Evolutionary conservation across 2,797 vertebrate species (phyloP).

Genomic region (Sternarchorhynchus goeldii): DNA sequence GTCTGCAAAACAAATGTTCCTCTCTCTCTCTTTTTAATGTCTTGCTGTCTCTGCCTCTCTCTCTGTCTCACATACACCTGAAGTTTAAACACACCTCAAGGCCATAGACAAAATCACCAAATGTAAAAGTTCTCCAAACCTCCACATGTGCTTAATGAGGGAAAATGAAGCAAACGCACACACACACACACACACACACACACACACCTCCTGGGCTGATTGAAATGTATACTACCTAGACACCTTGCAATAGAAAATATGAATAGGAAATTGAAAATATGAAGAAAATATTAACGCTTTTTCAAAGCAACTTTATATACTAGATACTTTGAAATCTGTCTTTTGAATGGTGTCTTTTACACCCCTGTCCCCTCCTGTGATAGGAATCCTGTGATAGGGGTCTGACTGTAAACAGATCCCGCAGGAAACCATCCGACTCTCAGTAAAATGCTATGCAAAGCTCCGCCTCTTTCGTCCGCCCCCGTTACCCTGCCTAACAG

Average conservation of each 20-base stretch:
- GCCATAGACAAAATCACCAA: background rate
- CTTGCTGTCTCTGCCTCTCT: constrained; percentile 1
- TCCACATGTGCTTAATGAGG: background rate
- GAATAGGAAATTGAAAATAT: background rate
- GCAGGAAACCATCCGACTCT: constrained; percentile 11
- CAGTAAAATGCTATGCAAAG: constrained; percentile 35
- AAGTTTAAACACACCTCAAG: constrained; percentile 19
- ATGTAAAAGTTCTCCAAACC: background rate
- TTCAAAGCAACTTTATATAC: constrained; percentile 20
- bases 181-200: background rate
- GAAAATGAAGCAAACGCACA: constrained; percentile 6
- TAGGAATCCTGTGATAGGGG: background rate
- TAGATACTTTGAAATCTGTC: constrained; percentile 32
- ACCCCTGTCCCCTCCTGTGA: constrained; percentile 5
- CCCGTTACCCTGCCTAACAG: constrained; percentile 4
- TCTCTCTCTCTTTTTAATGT: background rate
- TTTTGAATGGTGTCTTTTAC: constrained; percentile 23
- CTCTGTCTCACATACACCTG: constrained; percentile 15
- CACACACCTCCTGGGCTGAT: constrained; percentile 7
- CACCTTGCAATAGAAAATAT: constrained; percentile 26
- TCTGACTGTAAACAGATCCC: constrained; percentile 18
- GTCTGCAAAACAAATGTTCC: background rate
- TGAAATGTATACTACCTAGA: constrained; percentile 29
- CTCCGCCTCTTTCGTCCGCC: constrained; percentile 14
- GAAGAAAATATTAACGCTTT: constrained; percentile 23